Evolutionary conservation across 2,888 invertebrate genomes (phyloP).

Genomic region (Pardosa pseudoannulata): DNA sequence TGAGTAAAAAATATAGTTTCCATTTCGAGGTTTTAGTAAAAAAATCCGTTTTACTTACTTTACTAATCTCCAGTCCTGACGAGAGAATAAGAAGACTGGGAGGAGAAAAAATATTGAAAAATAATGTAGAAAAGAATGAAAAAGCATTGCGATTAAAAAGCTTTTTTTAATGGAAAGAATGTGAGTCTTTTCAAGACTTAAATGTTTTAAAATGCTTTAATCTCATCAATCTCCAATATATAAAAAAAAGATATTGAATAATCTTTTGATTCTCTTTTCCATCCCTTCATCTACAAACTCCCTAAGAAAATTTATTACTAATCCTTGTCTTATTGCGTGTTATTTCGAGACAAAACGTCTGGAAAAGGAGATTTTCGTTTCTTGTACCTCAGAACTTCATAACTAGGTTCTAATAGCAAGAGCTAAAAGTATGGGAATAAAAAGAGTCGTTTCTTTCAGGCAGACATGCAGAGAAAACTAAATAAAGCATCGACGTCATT

Average conservation of each 20-base stretch:
- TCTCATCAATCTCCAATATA: conserved; percentile 29
- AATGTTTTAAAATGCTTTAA: conserved; percentile 44
- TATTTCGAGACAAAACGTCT: conserved; percentile 11
- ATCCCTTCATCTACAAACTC: not conserved
- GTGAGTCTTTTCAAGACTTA: conserved; percentile 24
- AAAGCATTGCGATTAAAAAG: not conserved
- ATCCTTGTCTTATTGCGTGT: conserved; percentile 25
- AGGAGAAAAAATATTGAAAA: not conserved
- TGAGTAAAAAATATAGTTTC: no score
- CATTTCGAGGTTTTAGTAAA: no score
- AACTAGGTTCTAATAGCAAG: conserved; percentile 38
- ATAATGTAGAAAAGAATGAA: not conserved
- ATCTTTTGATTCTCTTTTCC: conserved; percentile 27
- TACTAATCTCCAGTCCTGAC: not conserved
- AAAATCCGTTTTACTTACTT: not conserved
- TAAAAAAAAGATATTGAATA: conserved; percentile 25
- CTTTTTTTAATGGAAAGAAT: conserved; percentile 33
- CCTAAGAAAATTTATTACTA: conserved; percentile 42
- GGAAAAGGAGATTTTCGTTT: conserved; percentile 23
- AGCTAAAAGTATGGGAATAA: not conserved
- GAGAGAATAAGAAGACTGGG: not conserved
- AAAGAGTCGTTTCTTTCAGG: no score
- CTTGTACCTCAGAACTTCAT: conserved; percentile 18
- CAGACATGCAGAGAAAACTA: not conserved
- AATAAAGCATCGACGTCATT: conserved; percentile 40